Evolutionary conservation across 2,888 invertebrate genomes (phyloP), one percentile per base, ranked within the genome.

Genomic region (Adineta ricciae): DNA sequence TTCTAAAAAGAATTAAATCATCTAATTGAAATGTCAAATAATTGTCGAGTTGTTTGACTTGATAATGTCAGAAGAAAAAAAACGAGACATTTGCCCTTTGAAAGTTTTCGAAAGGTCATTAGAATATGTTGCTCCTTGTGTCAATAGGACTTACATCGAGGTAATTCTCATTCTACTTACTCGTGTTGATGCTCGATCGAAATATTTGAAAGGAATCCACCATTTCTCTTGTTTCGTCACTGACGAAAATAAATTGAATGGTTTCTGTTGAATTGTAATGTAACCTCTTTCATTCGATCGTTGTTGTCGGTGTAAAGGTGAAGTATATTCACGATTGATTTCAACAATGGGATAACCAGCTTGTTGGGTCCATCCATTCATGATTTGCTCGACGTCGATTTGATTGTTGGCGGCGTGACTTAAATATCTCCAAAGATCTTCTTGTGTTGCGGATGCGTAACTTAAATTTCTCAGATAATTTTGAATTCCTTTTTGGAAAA

Each of bases 371-470:
- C 86, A 86, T 19, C 78, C 56, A 50, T 86, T 56, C 86, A 86
- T 86, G 16, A 99, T 94, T 83, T 93, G 93, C 0, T 93, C 78
- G 0, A 78, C 78, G n/a, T 38, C 94, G 1, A 99, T 94, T 5
- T 96, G 95, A 90, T 97, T 95, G 32, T 94, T 93, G 87, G 95
- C 95, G 2, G 95, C 94, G 89, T 94, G 94, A 88, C 94, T 94
- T 87, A 98, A 92, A 0, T 95, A 94, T 1, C 93, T 92, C 97
- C 97, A 98, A 88, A 98, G 92, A 90, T 97, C 96, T 90, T 95
- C 95, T 0, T 97, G 97, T 88, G 94, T 93, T 1, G 97, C 95
- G 90, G 97, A 97, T 88, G 93, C 93, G 90, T 96, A 78, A 78
- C 78, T 78, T 24, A 78, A 41, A 24, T 16, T 36, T 41, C 41